These are phyloP conservation scores for Bucorvus abyssinicus DNA, from an alignment of 2,797 vertebrate species.

Conservation along the genomic window DNA sequence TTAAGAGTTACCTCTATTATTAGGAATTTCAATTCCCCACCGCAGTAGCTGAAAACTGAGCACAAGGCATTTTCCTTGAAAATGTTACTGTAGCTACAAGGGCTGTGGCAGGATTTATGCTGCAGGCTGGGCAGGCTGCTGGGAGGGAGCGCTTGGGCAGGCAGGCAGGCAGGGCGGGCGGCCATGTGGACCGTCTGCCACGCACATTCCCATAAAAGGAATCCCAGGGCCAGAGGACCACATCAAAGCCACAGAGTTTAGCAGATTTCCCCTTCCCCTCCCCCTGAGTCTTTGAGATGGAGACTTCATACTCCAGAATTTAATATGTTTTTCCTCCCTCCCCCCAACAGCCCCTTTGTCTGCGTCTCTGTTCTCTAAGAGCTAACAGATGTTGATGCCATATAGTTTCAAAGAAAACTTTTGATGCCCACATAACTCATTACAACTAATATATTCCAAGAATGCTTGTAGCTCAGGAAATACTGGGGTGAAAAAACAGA, in stretches of 20 bases:
- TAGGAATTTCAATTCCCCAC: neutral
- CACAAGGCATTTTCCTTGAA: neutral
- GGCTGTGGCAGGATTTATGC: neutral
- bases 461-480: constrained; percentile 67
- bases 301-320: constrained; percentile 70
- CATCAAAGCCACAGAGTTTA: constrained; percentile 72
- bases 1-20: neutral
- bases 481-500: constrained; percentile 47
- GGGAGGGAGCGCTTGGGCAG: neutral
- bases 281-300: constrained; percentile 60
- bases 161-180: neutral
- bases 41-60: neutral
- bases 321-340: constrained; percentile 64
- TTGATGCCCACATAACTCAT: constrained; percentile 71
- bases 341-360: constrained; percentile 68
- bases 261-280: constrained; percentile 72
- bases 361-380: constrained; percentile 76
- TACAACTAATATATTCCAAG: constrained; percentile 70
- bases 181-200: neutral
- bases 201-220: constrained; percentile 74
- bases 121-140: neutral
- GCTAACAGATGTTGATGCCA: constrained; percentile 80
- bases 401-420: constrained; percentile 75
- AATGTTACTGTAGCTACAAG: neutral
- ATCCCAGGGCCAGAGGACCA: constrained; percentile 58